Percentiles rank a stretch among this genome's conserved stretches.
phyloP scores from a whole-genome alignment of 2,888 invertebrate species.

The Oscheius myriophilus region DNA sequence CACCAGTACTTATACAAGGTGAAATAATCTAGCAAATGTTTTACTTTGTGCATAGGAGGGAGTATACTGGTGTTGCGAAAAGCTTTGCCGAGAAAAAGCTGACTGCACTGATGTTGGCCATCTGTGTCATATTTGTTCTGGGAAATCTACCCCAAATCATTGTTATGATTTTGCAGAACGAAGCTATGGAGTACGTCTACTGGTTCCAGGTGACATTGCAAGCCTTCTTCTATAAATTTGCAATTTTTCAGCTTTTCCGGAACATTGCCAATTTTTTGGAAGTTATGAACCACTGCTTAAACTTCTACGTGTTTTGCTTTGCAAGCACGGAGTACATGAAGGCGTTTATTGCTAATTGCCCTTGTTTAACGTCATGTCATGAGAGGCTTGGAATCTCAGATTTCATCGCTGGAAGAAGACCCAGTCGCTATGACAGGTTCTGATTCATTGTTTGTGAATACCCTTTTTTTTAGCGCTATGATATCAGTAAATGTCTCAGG shows the following conservation, averaged over 20 bases:
- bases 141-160: slow-evolving; percentile 69
- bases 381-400: slow-evolving; percentile 34
- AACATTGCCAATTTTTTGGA: slow-evolving; percentile 66
- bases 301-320: slow-evolving; percentile 70
- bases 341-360: slow-evolving; percentile 60
- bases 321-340: slow-evolving; percentile 63
- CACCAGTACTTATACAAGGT: slow-evolving; percentile 14
- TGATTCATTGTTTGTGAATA: neutral
- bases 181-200: slow-evolving; percentile 55
- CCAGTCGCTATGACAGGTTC: slow-evolving; percentile 38
- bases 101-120: slow-evolving; percentile 66
- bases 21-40: neutral
- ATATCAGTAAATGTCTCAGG: slow-evolving; percentile 20
- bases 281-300: slow-evolving; percentile 69
- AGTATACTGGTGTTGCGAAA: slow-evolving; percentile 46
- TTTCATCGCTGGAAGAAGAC: slow-evolving; percentile 36
- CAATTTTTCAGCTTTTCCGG: slow-evolving; percentile 63
- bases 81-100: slow-evolving; percentile 68
- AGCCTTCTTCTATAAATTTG: too few relatives aligned
- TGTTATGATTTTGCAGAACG: slow-evolving; percentile 67
- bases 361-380: slow-evolving; percentile 34
- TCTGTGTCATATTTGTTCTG: slow-evolving; percentile 66
- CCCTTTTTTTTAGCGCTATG: slow-evolving; percentile 7
- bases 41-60: slow-evolving; percentile 30
- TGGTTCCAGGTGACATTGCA: slow-evolving; percentile 58